Evolutionary conservation across 2,888 invertebrate species (phyloP), one percentile per base, ranked within the genome.

Genomic region (Tromatobia lineatoria): DNA sequence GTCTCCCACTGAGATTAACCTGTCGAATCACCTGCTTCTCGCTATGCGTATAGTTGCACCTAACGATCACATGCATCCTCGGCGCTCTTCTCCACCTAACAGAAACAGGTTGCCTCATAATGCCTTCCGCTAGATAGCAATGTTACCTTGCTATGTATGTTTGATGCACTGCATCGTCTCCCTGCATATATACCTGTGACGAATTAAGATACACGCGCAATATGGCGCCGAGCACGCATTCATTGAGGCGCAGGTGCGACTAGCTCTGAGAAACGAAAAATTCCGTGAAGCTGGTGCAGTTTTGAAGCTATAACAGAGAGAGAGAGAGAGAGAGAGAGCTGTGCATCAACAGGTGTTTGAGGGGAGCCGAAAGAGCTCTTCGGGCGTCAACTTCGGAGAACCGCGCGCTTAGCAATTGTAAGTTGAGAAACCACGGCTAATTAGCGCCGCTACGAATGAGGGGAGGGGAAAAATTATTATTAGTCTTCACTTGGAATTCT

Each of bases 211-310:
- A 57, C 25, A 54, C 50, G 67, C 42, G 52, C 75, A 85, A 89
- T 83, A 89, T 89, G 89, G 87, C 89, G 85, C 73, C 54, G 83
- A 77, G 64, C 86, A 42, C 74, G 84, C 67, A 84, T 82, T 83
- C 80, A 83, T 85, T 70, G 83, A 73, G 69, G 74, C 83, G 82
- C 89, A 89, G 88, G 87, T 89, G 89, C 88, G 85, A 87, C 83
- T 85, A 45, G 45, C 61, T 76, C 45, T 29, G 66, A 61, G 45
- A 75, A 59, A 78, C 54, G 70, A 69, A 76, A 79, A 81, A 73
- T 59, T 64, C 69, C 61, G 73, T 70, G 23, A 82, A 45, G 74
- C 50, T 79, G 82, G 82, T 61, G 69, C 42, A 8, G 59, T 69
- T 57, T 52, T 75, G 64, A 42, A 83, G 66, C 80, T 38, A 57